Base-by-base conservation (phyloP, 2,113 vertebrate genomes). In the Channa argus region DNA sequence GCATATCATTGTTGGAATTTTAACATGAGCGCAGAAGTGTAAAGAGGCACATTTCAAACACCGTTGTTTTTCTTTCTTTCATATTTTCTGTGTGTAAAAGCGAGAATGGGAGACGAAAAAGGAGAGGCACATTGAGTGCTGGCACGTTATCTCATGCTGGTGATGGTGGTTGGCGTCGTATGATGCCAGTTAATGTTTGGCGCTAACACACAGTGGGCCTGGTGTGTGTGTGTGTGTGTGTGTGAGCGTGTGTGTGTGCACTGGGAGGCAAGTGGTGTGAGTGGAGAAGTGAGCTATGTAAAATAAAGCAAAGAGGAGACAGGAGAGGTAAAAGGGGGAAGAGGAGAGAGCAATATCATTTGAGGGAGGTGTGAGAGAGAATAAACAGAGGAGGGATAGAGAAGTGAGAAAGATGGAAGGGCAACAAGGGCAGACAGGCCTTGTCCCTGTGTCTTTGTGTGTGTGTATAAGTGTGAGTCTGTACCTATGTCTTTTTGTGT, bases 401-500 rank as follows among this genome's bases (percentile, higher is more conserved):
- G 62, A 55, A 73, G 59, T 3, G 77, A 70, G 79, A 44, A 64
- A 65, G 81, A 85, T 56, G 60, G 64, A 45, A 64, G 74, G 83
- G 83, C 80, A 84, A 49, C 36, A 15, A 86, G 91, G 86, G 76
- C 88, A 89, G 71, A 72, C 78, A 8, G 82, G 85, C 79, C 79
- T 53, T 1, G 77, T 81, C 55, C 52, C 52, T 50, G 43, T 66
- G 81, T 49, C 34, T 80, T 51, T 82, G 79, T 85, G 79, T 85
- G 71, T 59, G 61, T 72, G 10, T 70, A 36, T 45, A 68, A 36
- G 63, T 82, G 71, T 78, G 79, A 37, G 71, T 69, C 45, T 58
- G 60, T 77, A 82, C 74, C 63, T 86, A 69, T 78, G 76, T 80
- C 54, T 86, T 76, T 88, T 49, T 74, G 66, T 81, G 77, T 66